Evolutionary conservation across 2,888 invertebrate genomes (phyloP).

Genomic region (Drosophila sordidula): DNA sequence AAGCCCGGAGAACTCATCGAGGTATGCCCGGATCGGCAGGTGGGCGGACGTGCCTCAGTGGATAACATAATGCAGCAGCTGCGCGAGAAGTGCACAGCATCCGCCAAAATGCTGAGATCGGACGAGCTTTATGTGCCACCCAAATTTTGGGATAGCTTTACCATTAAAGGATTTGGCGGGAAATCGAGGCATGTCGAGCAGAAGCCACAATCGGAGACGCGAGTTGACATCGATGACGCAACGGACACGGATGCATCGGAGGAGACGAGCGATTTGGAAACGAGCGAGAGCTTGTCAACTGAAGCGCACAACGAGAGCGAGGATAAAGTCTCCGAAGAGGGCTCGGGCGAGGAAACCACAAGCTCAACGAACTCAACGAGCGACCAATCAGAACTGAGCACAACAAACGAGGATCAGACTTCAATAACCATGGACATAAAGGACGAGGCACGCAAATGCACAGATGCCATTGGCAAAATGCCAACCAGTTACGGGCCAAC

Average conservation of each 20-base stretch:
- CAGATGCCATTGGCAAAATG: constrained; percentile 21
- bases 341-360: background rate
- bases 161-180: background rate
- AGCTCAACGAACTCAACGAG: background rate
- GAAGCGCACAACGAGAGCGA: constrained; percentile 6
- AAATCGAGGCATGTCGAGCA: background rate
- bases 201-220: background rate
- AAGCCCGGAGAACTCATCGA: too few species aligned
- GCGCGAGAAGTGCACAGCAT: constrained; percentile 10
- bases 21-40: constrained; percentile 11
- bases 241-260: constrained; percentile 2
- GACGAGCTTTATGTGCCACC: constrained; percentile 34
- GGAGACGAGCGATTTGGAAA: background rate
- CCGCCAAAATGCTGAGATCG: background rate
- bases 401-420: constrained; percentile 5
- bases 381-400: background rate
- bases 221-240: background rate
- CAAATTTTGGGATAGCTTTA: constrained; percentile 37
- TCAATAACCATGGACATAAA: background rate
- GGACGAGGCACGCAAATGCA: background rate
- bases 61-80: constrained; percentile 27
- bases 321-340: background rate
- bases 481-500: constrained; percentile 26
- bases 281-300: constrained; percentile 1
- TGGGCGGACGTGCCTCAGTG: constrained; percentile 34